phyloP scores from a whole-genome alignment of 2,113 vertebrate genomes.

The Halcyon malimbica region DNA sequence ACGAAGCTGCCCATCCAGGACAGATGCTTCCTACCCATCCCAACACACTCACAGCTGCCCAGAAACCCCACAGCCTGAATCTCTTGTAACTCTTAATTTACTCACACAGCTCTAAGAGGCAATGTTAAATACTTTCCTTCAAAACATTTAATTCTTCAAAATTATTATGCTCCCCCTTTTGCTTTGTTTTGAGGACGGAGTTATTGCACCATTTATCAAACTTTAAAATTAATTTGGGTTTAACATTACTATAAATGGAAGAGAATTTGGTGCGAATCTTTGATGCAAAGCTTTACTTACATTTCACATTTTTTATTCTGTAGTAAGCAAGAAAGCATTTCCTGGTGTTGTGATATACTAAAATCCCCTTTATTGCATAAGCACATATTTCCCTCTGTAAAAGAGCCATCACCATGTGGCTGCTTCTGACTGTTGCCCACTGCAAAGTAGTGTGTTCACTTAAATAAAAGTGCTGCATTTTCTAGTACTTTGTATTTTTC shows the following conservation, averaged over 20 bases:
- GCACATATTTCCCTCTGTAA: neutral
- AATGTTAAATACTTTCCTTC: neutral
- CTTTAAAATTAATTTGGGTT: neutral
- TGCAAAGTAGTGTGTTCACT: neutral
- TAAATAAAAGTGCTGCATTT: neutral
- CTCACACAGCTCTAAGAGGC: neutral
- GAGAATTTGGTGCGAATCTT: neutral
- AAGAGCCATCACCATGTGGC: neutral
- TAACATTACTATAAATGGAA: neutral
- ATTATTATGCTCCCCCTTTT: neutral
- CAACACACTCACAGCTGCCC: neutral
- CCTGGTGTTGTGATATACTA: neutral
- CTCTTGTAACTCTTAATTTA: neutral
- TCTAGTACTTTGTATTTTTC: neutral
- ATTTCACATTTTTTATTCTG: neutral
- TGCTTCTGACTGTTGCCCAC: neutral
- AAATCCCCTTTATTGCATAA: neutral
- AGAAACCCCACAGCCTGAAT: neutral
- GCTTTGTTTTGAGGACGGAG: neutral
- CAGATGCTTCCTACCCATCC: neutral
- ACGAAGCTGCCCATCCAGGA: neutral
- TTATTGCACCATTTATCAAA: neutral
- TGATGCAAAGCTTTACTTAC: neutral
- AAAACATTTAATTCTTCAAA: neutral
- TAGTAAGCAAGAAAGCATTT: neutral